Evolutionary conservation across 30 jellyfish, hydroid and myxozoan species (phyloP).

Genomic region (Mastigias papua): DNA sequence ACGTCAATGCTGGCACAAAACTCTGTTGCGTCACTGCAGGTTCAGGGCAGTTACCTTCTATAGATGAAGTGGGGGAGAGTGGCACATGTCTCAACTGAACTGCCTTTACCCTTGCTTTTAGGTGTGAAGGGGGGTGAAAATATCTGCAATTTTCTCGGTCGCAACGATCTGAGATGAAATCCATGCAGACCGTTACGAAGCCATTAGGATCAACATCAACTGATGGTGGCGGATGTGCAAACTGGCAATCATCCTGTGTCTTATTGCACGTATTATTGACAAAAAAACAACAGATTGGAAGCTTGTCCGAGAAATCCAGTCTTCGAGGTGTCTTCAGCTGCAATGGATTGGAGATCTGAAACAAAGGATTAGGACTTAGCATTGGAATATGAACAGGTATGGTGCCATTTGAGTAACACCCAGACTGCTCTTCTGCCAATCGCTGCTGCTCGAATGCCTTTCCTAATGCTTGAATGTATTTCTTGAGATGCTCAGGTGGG

Average conservation of each 20-base stretch:
- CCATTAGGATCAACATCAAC: constrained; percentile 74
- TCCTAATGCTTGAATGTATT: constrained; percentile 65
- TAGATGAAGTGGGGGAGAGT: constrained; percentile 9
- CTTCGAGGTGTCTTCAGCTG: constrained; percentile 58
- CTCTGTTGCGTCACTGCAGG: constrained; percentile 19
- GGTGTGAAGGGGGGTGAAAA: constrained; percentile 75
- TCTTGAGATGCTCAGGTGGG: constrained; percentile 68
- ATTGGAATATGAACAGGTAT: constrained; percentile 42
- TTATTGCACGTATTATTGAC: constrained; percentile 52
- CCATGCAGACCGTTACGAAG: constrained; percentile 87
- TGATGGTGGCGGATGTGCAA: constrained; percentile 80
- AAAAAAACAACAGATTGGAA: constrained; percentile 65
- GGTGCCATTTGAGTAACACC: constrained; percentile 6
- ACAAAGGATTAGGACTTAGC: constrained; percentile 9
- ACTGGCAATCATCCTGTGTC: constrained; percentile 65
- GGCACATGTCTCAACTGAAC: constrained; percentile 70
- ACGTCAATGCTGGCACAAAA: constrained; percentile 17
- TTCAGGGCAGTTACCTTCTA: background rate
- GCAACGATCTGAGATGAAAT: constrained; percentile 63
- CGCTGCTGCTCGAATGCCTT: constrained; percentile 79
- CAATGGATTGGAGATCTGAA: constrained; percentile 7
- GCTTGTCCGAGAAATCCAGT: constrained; percentile 80
- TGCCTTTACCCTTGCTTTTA: constrained; percentile 73
- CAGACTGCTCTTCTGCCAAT: constrained; percentile 57
- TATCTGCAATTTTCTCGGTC: constrained; percentile 69